phyloP scores from a whole-genome alignment of 2,888 invertebrate species.

The Idaea straminata region DNA sequence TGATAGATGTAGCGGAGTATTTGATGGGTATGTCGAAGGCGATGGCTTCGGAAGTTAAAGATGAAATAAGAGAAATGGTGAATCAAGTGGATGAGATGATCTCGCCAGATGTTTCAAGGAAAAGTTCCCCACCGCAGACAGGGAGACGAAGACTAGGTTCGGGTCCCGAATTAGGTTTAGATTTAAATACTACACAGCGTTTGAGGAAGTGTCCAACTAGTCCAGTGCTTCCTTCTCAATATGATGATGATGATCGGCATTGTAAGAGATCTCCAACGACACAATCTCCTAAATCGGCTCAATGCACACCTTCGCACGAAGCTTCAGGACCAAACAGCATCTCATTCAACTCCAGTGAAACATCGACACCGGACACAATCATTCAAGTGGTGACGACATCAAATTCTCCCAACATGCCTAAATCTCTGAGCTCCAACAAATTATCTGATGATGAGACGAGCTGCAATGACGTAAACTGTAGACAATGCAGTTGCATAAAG shows the following conservation, averaged over 20 bases:
- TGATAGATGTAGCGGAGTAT: conserved; percentile 88
- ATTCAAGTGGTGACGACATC: conserved; percentile 71
- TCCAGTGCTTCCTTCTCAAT: conserved; percentile 62
- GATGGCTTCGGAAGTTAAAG: conserved; percentile 89
- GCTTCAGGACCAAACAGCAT: conserved; percentile 69
- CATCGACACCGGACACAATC: conserved; percentile 76
- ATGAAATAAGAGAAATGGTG: conserved; percentile 87
- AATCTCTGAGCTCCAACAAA: conserved; percentile 78
- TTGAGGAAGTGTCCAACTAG: conserved; percentile 74
- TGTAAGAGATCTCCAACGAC: conserved; percentile 55
- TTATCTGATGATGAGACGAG: conserved; percentile 80
- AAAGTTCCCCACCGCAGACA: conserved; percentile 71
- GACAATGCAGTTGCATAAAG: conserved; percentile 70
- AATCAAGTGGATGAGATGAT: conserved; percentile 86
- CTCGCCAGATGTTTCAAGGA: conserved; percentile 73
- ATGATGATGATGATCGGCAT: conserved; percentile 58
- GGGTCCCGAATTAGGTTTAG: conserved; percentile 68
- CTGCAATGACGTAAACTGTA: conserved; percentile 67
- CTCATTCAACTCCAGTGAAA: conserved; percentile 77
- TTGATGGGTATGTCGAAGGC: conserved; percentile 88
- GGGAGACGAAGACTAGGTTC: conserved; percentile 65
- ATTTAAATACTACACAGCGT: conserved; percentile 51
- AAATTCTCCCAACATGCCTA: conserved; percentile 68
- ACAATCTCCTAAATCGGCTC: conserved; percentile 67
- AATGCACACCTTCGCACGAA: conserved; percentile 69